Conservation (phyloP, 2,888 invertebrate species). For the Netelia virgata region DNA sequence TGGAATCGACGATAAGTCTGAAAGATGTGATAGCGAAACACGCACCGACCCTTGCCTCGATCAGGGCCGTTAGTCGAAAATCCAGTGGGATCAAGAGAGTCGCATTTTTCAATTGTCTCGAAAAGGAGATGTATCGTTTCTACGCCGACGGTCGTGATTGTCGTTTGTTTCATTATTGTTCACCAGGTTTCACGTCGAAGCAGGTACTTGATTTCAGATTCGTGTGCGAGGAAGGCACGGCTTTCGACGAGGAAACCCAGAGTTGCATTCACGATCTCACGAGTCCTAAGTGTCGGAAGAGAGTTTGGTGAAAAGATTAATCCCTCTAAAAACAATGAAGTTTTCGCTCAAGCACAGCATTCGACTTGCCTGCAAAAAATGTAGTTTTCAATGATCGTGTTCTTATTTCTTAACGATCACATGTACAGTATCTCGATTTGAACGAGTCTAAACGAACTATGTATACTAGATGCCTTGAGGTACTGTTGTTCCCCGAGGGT, state of each 20-base stretch:
- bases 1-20: slow-evolving; percentile 25
- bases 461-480: slow-evolving; percentile 23
- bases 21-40: slow-evolving; percentile 7
- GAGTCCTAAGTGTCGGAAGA: slow-evolving; percentile 79
- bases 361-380: background rate
- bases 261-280: slow-evolving; percentile 84
- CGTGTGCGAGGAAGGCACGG: slow-evolving; percentile 87
- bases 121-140: slow-evolving; percentile 86
- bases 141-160: slow-evolving; percentile 87
- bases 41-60: slow-evolving; percentile 52
- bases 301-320: slow-evolving; percentile 74
- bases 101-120: slow-evolving; percentile 86
- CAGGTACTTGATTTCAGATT: slow-evolving; percentile 88
- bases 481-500: slow-evolving; percentile 40
- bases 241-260: slow-evolving; percentile 86
- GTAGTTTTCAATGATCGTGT: slow-evolving; percentile 51
- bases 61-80: slow-evolving; percentile 62
- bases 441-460: slow-evolving; percentile 35
- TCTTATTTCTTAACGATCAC: slow-evolving; percentile 40
- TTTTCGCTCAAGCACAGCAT: background rate
- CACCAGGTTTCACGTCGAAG: slow-evolving; percentile 86
- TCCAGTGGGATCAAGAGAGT: slow-evolving; percentile 70
- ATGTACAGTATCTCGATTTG: slow-evolving; percentile 63
- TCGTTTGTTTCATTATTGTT: slow-evolving; percentile 88
- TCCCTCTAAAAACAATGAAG: background rate